phyloP scores from a whole-genome alignment of 2,113 vertebrate genomes.

The Tautogolabrus adspersus region DNA sequence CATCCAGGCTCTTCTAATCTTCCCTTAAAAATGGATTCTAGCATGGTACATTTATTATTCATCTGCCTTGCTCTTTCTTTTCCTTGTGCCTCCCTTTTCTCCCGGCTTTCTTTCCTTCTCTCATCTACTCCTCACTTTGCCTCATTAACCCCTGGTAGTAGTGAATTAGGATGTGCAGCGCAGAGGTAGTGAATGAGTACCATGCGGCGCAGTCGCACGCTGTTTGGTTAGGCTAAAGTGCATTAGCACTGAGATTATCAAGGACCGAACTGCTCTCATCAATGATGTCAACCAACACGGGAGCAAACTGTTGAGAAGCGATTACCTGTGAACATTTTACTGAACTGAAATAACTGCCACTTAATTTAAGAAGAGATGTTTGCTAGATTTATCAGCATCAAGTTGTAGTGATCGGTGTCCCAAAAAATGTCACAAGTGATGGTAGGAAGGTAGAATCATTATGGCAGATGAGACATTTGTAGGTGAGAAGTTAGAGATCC shows the following conservation, averaged over 20 bases:
- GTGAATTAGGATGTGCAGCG: conserved; percentile 46
- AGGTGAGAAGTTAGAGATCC: conserved; percentile 39
- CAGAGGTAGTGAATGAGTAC: conserved; percentile 52
- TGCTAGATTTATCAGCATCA: conserved; percentile 42
- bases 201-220: conserved; percentile 38
- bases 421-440: conserved; percentile 27
- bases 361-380: conserved; percentile 33
- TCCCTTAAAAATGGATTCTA: conserved; percentile 71
- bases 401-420: background rate
- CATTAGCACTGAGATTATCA: conserved; percentile 58
- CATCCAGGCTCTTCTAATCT: conserved; percentile 71
- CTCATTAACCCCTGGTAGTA: conserved; percentile 68
- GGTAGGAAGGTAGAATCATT: conserved; percentile 37
- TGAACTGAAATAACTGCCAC: conserved; percentile 20
- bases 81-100: conserved; percentile 45
- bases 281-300: conserved; percentile 42
- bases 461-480: conserved; percentile 40
- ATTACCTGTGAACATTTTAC: conserved; percentile 50
- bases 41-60: conserved; percentile 74
- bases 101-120: conserved; percentile 44
- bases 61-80: conserved; percentile 60
- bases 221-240: conserved; percentile 47
- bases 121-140: conserved; percentile 65
- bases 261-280: conserved; percentile 45
- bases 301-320: conserved; percentile 29